Evolutionary conservation across 1,140 invertebrate species (phyloP).

Genomic region (Drosophila ogumai): DNA sequence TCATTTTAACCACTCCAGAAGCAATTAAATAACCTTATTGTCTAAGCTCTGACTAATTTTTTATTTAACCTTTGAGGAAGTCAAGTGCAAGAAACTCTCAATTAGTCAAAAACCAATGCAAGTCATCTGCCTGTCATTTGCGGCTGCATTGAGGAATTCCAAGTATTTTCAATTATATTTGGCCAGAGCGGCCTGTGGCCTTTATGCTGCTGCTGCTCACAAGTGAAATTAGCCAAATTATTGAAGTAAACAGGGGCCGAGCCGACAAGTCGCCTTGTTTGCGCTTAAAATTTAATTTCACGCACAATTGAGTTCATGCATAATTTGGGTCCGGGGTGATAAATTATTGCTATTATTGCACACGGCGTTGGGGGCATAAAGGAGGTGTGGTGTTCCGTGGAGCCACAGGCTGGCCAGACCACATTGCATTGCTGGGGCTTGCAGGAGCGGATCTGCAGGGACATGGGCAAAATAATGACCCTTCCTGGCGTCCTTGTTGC

Average conservation of each 20-base stretch:
- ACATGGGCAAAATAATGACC: conserved; percentile 68
- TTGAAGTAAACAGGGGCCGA: conserved; percentile 71
- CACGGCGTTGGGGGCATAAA: conserved; percentile 32
- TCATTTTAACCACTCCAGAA: background rate
- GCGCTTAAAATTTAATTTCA: conserved; percentile 84
- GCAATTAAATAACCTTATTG: conserved; percentile 2
- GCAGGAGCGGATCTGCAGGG: conserved; percentile 32
- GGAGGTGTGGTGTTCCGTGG: conserved; percentile 25
- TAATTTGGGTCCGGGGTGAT: conserved; percentile 75
- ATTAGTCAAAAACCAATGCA: conserved; percentile 40
- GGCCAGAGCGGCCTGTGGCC: conserved; percentile 3
- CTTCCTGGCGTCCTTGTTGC: conserved; percentile 39
- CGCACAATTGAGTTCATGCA: conserved; percentile 82
- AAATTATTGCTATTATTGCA: conserved; percentile 81
- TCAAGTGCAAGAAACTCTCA: conserved; percentile 18
- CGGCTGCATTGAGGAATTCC: conserved; percentile 34
- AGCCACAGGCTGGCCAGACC: conserved; percentile 47
- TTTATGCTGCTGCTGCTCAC: conserved; percentile 13
- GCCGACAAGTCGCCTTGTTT: conserved; percentile 74
- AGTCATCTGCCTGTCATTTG: conserved; percentile 33
- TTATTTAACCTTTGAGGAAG: background rate
- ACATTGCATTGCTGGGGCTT: conserved; percentile 25
- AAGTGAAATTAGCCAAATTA: conserved; percentile 81
- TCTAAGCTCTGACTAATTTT: background rate
- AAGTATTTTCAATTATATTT: conserved; percentile 73